Evolutionary conservation across 2,113 vertebrate species (phyloP).

Genomic region (Maccullochella peelii): DNA sequence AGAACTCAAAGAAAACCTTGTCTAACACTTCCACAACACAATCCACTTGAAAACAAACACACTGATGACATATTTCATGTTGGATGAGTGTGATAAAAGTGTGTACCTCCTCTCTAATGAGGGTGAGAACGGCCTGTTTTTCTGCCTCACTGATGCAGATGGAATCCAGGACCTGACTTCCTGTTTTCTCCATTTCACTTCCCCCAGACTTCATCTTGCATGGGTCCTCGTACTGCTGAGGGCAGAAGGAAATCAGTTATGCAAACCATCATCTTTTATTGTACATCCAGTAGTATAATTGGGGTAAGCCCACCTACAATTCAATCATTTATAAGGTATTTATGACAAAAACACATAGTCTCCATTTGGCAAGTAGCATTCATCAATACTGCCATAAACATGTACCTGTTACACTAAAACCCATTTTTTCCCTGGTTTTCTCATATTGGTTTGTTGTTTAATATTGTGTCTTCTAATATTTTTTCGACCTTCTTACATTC

Average conservation of each 20-base stretch:
- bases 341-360: background rate
- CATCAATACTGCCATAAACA: background rate
- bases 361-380: background rate
- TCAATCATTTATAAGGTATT: constrained; percentile 8
- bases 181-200: constrained; percentile 79
- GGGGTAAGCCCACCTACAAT: background rate
- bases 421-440: background rate
- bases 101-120: constrained; percentile 94
- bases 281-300: background rate
- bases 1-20: background rate
- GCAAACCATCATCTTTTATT: background rate
- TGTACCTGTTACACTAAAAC: background rate
- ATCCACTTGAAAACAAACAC: constrained; percentile 1
- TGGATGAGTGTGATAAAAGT: background rate
- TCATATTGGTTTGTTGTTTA: background rate
- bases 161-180: constrained; percentile 87
- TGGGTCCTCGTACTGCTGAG: constrained; percentile 71
- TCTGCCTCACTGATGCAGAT: constrained; percentile 92
- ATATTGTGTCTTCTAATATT: background rate
- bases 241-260: constrained; percentile 40
- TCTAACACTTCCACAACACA: background rate
- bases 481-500: background rate
- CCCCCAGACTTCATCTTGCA: constrained; percentile 68
- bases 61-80: background rate
- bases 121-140: constrained; percentile 90